These are phyloP conservation scores for Anoplophora glabripennis DNA, from an alignment of 1,140 invertebrate genomes.

Conservation along the genomic window DNA sequence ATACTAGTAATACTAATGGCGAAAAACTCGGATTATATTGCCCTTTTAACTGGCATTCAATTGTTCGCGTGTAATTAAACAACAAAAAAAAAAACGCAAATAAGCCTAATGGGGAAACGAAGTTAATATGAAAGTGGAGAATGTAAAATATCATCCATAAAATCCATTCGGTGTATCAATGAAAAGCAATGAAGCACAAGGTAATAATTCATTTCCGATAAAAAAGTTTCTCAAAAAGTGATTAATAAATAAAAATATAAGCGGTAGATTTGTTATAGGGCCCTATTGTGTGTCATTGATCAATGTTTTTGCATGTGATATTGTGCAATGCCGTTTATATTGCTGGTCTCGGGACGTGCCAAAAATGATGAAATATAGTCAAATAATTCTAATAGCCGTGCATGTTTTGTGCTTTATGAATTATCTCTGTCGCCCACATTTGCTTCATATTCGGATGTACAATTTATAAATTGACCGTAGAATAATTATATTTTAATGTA, in stretches of 20 bases:
- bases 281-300: conserved; percentile 34
- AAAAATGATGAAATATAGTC: conserved; percentile 33
- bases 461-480: no score
- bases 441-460: no score
- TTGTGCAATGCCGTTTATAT: conserved; percentile 30
- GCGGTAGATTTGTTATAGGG: conserved; percentile 18
- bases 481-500: no score
- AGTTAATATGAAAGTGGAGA: no score
- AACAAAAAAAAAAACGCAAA: no score
- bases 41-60: no score
- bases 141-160: no score
- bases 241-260: conserved; percentile 25
- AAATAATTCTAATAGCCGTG: conserved; percentile 31
- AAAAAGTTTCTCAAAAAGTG: conserved; percentile 16
- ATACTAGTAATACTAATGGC: no score
- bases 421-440: no score
- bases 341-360: conserved; percentile 26
- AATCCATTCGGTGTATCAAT: conserved; percentile 4
- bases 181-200: conserved; percentile 15
- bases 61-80: no score
- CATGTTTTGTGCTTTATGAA: conserved; percentile 16
- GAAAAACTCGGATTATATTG: no score
- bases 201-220: conserved; percentile 14
- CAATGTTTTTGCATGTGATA: conserved; percentile 37
- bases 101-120: no score